Evolutionary conservation across 2,888 invertebrate species (phyloP), one percentile per base, ranked within the genome.

Genomic region (Pollenia amentaria): DNA sequence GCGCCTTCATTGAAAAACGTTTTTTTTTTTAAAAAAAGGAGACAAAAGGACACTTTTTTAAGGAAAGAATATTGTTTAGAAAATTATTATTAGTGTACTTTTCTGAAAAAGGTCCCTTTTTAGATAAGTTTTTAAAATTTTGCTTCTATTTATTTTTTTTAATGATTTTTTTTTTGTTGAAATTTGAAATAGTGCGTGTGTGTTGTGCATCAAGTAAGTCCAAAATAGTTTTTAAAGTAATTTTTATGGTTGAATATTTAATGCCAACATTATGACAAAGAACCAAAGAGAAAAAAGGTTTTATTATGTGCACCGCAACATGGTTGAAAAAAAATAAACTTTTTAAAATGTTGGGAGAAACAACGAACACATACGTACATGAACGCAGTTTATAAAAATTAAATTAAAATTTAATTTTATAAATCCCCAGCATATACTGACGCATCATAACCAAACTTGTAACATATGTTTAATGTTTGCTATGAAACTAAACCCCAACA

Each of bases 381-480:
- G 44, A 16, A 62, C 9, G 29, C n/a, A 42, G n/a, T 53, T 72
- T 38, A 55, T 14, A 72, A 55, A 29, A 38, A 55, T 87, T 87
- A 87, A 88, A 89, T 88, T 88, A 88, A 88, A 88, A 84, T 89
- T 88, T 87, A 88, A 89, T 88, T 88, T 88, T 62, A 64, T 75
- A 88, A 88, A 89, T 88, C 87, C 88, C 80, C 72, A 69, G 64
- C 69, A 79, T 42, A 82, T 75, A 70, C 69, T 70, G 57, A 82
- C 69, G 72, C 67, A 76, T 57, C 57, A 64, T 46, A 76, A 53
- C 65, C 51, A 69, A 65, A 83, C 75, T 57, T 64, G 82, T 65
- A 81, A 70, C 85, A 82, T 82, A 82, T 86, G 85, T 82, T 86
- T 55, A 69, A 69, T 82, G 82, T 82, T 76, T 69, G 78, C 42